Evolutionary conservation across 2,113 vertebrate species (phyloP).

Genomic region (Channa maculata): DNA sequence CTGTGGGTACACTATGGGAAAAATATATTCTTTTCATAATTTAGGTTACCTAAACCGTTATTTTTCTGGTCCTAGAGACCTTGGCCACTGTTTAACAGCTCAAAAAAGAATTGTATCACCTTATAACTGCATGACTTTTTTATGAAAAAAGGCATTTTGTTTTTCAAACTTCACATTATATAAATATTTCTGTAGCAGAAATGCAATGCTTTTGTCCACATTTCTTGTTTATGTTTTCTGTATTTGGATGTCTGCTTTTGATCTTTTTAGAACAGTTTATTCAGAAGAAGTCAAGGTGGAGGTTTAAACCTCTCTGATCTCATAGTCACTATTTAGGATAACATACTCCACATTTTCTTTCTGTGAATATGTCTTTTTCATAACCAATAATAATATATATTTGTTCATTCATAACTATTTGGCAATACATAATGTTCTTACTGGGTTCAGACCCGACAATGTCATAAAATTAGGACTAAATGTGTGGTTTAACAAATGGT

Average conservation of each 20-base stretch:
- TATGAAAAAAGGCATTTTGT: too few species aligned
- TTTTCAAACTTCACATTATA: too few species aligned
- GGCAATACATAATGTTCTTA: not conserved
- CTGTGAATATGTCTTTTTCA: not conserved
- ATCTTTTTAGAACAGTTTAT: not conserved
- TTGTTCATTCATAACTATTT: not conserved
- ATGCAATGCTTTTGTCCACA: too few species aligned
- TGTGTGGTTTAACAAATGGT: not conserved
- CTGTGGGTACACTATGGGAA: too few species aligned
- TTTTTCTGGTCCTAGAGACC: not conserved
- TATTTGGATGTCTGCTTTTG: not conserved
- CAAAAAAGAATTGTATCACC: too few species aligned
- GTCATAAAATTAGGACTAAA: not conserved
- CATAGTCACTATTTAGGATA: not conserved
- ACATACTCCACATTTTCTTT: not conserved
- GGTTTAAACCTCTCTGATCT: not conserved
- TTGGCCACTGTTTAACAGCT: too few species aligned
- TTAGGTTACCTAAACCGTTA: not conserved
- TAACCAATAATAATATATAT: not conserved
- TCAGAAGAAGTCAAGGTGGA: not conserved
- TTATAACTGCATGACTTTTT: too few species aligned
- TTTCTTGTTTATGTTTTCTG: too few species aligned
- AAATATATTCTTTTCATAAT: slow-evolving; percentile 3
- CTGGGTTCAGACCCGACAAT: not conserved
- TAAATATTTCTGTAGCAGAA: too few species aligned